Evolutionary conservation across 2,797 vertebrate genomes (phyloP).

Genomic region (Rhinichthys osculus): DNA sequence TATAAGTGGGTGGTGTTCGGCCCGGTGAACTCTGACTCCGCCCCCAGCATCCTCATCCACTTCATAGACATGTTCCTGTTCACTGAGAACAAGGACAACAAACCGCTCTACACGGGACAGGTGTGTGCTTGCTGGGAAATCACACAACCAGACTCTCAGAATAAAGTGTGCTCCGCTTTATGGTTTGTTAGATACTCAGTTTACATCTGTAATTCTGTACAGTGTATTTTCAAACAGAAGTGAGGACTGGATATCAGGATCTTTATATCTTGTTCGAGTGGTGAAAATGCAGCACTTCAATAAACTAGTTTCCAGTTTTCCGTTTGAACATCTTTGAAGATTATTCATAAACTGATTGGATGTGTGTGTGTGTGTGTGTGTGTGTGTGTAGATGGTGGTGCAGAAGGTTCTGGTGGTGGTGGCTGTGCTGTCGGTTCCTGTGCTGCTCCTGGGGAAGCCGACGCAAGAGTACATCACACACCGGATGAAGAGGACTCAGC

Average conservation of each 20-base stretch:
- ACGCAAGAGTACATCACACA: slow-evolving; percentile 69
- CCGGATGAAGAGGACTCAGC: not conserved
- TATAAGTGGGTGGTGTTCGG: slow-evolving; percentile 81
- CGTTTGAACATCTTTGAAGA: not conserved
- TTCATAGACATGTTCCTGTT: slow-evolving; percentile 91
- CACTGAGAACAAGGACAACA: slow-evolving; percentile 69
- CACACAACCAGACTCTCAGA: too few species aligned
- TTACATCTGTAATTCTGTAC: not conserved
- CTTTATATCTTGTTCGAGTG: not conserved
- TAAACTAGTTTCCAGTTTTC: not conserved
- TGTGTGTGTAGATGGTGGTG: slow-evolving; percentile 69
- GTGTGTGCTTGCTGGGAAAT: slow-evolving; percentile 61
- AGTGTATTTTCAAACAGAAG: not conserved
- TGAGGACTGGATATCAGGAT: not conserved
- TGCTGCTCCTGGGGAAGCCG: slow-evolving; percentile 83
- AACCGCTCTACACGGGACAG: slow-evolving; percentile 75
- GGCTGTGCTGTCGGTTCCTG: slow-evolving; percentile 79
- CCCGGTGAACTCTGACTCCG: slow-evolving; percentile 59
- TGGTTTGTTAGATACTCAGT: not conserved
- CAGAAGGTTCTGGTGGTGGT: slow-evolving; percentile 80
- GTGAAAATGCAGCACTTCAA: not conserved
- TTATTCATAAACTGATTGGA: not conserved
- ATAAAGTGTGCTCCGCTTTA: not conserved
- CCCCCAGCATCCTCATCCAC: slow-evolving; percentile 88
- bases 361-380: not conserved